Conservation (phyloP, 1,140 invertebrate genomes). For the Odontomachus brunneus region DNA sequence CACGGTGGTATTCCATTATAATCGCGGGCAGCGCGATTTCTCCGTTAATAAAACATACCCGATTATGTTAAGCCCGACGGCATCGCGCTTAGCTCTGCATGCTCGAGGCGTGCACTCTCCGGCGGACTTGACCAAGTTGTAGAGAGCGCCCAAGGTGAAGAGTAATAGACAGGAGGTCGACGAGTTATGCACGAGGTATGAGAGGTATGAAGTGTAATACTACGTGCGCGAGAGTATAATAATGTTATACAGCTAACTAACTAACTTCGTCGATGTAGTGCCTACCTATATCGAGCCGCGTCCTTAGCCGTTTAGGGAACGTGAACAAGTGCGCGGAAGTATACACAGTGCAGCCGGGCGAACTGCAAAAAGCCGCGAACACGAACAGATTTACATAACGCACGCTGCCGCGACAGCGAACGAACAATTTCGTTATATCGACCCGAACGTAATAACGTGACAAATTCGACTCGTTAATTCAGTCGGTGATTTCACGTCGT, state of each 20-base stretch:
- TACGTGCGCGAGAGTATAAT: constrained; percentile 58
- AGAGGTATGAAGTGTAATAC: constrained; percentile 63
- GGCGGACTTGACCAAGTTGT: constrained; percentile 70
- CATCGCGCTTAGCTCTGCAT: constrained; percentile 27
- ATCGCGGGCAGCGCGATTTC: background rate
- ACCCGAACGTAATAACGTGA: too few species aligned
- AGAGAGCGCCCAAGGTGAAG: constrained; percentile 63
- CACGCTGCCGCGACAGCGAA: too few species aligned
- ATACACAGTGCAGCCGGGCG: too few species aligned
- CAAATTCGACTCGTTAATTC: too few species aligned
- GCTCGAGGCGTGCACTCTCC: constrained; percentile 65
- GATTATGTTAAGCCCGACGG: constrained; percentile 44
- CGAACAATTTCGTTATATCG: too few species aligned
- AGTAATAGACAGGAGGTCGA: constrained; percentile 69
- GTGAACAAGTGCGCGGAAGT: constrained; percentile 32
- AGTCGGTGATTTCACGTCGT: too few species aligned
- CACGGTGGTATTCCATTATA: background rate
- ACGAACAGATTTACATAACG: too few species aligned
- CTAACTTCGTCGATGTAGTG: constrained; percentile 66
- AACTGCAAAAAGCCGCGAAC: too few species aligned
- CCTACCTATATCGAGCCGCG: constrained; percentile 31
- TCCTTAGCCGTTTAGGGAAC: constrained; percentile 28
- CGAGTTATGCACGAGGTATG: constrained; percentile 29
- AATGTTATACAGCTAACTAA: constrained; percentile 65
- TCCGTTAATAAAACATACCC: background rate